Evolutionary conservation across 2,888 invertebrate genomes (phyloP), one percentile per base, ranked within the genome.

Genomic region (Parnassius orleans): DNA sequence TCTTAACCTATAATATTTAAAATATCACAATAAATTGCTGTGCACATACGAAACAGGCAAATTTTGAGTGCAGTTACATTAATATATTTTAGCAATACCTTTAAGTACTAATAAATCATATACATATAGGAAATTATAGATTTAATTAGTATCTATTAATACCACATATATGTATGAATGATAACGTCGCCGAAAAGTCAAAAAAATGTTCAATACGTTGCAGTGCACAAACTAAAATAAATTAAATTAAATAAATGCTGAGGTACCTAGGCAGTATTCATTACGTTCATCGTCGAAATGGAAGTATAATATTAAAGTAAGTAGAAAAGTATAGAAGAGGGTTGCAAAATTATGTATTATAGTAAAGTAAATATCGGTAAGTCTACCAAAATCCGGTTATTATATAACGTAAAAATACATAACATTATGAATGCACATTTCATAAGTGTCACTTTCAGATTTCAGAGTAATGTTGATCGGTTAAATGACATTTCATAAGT

Each of bases 21-120:
- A 92, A 92, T 92, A 92, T 92, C 91, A 92, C 91, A 92, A 90
- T 92, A 90, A 92, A 92, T 91, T 91, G 85, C 86, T 84, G 92
- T 92, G 92, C 92, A 90, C 85, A 90, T 90, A 92, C 87, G 87
- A 89, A 90, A 92, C 90, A 90, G 91, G 91, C 91, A 90, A 92
- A 90, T 86, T 84, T 91, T 87, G 78, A 86, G 92, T 92, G 92
- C 92, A 91, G 82, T 89, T 87, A 92, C 84, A 84, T 86, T 86
- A 84, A 81, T 86, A 76, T 80, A 76, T 73, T 75, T 78, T 82
- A 83, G 79, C 81, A 78, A 83, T 82, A 80, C 68, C 42, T 74
- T 77, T 81, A 77, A 78, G 74, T 79, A 78, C 78, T 83, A 81
- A 81, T 79, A 74, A 85, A 82, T 77, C 71, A 80, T 78, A 69